phyloP scores from a whole-genome alignment of 2,113 vertebrate genomes.

The Corythaeola cristata region DNA sequence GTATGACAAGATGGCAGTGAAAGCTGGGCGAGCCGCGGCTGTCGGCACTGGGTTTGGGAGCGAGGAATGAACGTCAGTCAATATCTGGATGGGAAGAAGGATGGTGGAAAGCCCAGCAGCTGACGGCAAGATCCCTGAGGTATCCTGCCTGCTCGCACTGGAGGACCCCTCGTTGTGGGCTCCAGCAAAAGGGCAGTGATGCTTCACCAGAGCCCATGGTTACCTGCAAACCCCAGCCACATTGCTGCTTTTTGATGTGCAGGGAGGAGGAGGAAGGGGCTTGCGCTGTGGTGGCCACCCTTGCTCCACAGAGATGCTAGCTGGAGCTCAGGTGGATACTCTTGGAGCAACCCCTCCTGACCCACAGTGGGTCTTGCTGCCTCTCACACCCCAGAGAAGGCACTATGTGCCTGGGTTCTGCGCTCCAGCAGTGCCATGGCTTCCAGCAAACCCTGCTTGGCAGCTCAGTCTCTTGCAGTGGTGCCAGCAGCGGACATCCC shows the following conservation, averaged over 20 bases:
- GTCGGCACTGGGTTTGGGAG: not conserved
- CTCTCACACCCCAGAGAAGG: not conserved
- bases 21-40: not conserved
- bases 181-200: not conserved
- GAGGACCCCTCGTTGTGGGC: not conserved
- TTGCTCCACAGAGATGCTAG: not conserved
- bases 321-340: not conserved
- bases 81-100: not conserved
- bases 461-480: not conserved
- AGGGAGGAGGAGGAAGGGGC: not conserved
- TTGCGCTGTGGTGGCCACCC: fast-evolving
- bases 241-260: not conserved
- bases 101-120: not conserved
- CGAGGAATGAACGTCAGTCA: not conserved
- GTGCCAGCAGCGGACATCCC: not conserved
- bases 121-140: fast-evolving
- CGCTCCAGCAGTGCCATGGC: not conserved
- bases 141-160: not conserved
- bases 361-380: not conserved
- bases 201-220: fast-evolving
- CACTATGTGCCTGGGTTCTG: not conserved
- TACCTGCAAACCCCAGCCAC: not conserved
- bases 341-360: not conserved
- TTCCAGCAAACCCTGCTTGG: not conserved
- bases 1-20: constrained; percentile 37